Conservation (phyloP, 2,888 invertebrate genomes). For the Carterocephalus palaemon region DNA sequence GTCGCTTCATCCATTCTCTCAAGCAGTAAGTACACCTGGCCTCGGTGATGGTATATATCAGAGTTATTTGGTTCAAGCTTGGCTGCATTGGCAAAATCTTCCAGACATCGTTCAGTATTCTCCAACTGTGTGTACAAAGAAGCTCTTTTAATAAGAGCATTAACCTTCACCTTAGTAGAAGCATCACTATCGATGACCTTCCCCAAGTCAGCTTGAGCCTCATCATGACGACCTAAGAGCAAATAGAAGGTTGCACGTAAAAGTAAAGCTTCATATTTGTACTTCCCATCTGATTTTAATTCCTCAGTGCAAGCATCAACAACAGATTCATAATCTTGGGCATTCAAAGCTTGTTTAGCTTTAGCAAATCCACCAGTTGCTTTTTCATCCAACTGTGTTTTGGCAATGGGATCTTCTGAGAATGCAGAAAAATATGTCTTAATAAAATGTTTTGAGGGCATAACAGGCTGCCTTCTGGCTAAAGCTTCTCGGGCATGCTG, state of each 20-base stretch:
- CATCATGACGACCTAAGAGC: slow-evolving; percentile 85
- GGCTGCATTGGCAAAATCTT: slow-evolving; percentile 88
- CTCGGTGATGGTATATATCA: slow-evolving; percentile 95
- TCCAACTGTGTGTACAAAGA: slow-evolving; percentile 90
- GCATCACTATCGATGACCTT: slow-evolving; percentile 83
- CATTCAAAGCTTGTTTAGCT: slow-evolving; percentile 84
- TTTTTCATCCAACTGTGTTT: slow-evolving; percentile 67
- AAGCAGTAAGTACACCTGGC: slow-evolving; percentile 90
- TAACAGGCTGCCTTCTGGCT: slow-evolving; percentile 81
- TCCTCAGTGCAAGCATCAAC: slow-evolving; percentile 89
- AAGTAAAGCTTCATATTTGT: slow-evolving; percentile 85
- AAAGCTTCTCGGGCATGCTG: slow-evolving; percentile 87
- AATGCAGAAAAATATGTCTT: slow-evolving; percentile 93
- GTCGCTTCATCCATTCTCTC: slow-evolving; percentile 90
- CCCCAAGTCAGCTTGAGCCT: slow-evolving; percentile 85
- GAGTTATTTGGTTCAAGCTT: slow-evolving; percentile 87
- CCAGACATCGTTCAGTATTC: slow-evolving; percentile 84
- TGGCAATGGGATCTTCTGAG: slow-evolving; percentile 89
- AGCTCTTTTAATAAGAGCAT: slow-evolving; percentile 93
- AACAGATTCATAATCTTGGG: slow-evolving; percentile 86
- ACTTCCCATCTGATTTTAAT: slow-evolving; percentile 81
- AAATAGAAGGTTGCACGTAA: slow-evolving; percentile 91
- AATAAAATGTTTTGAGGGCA: slow-evolving; percentile 92
- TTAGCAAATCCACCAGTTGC: slow-evolving; percentile 81
- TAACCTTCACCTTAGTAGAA: slow-evolving; percentile 83